Percentiles rank a stretch among this genome's conserved stretches.
Conservation (phyloP, 1,140 invertebrate genomes). For the Calephelis virginiensis region DNA sequence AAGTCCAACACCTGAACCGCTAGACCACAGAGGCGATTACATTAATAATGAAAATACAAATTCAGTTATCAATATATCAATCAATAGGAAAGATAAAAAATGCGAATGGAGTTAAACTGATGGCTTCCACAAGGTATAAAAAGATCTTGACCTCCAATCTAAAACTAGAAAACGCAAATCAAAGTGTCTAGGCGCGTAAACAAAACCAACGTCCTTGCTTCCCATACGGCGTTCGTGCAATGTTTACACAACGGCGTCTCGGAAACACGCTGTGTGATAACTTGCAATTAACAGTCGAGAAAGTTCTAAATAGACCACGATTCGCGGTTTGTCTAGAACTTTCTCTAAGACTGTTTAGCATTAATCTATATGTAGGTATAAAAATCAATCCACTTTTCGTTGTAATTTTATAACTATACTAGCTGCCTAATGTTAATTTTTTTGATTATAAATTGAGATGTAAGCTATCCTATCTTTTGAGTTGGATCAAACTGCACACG, state of each 20-base stretch:
- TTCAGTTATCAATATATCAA: too few species aligned
- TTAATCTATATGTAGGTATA: too few species aligned
- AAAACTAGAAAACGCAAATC: constrained; percentile 18
- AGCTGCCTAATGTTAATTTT: too few species aligned
- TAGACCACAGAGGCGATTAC: too few species aligned
- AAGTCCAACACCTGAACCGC: too few species aligned
- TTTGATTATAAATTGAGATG: too few species aligned
- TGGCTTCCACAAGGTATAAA: constrained; percentile 4
- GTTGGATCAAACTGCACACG: too few species aligned
- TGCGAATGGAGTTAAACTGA: neutral
- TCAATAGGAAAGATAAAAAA: too few species aligned
- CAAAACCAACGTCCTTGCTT: constrained; percentile 6
- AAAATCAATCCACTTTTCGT: too few species aligned
- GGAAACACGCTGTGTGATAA: neutral
- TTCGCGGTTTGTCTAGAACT: neutral
- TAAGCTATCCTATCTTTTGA: too few species aligned
- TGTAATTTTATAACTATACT: too few species aligned
- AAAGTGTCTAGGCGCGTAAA: constrained; percentile 19
- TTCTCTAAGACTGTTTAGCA: neutral
- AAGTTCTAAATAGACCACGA: neutral
- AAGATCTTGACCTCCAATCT: constrained; percentile 19
- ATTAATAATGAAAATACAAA: too few species aligned
- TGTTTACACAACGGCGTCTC: constrained; percentile 12
- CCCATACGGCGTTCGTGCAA: neutral
- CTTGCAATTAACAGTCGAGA: neutral